Evolutionary conservation across 2,797 vertebrate species (phyloP).

Genomic region (Danionella dracula): DNA sequence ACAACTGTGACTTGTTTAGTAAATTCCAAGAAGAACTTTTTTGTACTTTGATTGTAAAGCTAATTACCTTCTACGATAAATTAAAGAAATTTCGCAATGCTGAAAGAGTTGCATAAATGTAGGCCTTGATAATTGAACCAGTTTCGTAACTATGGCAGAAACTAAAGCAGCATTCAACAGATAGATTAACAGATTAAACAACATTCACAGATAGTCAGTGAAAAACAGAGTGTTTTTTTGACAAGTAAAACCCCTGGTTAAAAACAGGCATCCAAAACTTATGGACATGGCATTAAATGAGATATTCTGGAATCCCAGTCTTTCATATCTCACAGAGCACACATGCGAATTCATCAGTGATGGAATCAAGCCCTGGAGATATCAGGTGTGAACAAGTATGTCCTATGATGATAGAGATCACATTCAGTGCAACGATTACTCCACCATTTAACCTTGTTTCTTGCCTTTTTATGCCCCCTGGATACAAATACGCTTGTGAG

Average conservation of each 20-base stretch:
- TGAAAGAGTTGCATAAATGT: conserved; percentile 31
- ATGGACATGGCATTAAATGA: neutral
- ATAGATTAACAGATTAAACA: too few relatives aligned
- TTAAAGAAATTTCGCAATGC: conserved; percentile 15
- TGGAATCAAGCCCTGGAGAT: conserved; percentile 30
- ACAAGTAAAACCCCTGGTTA: neutral
- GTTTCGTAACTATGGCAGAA: conserved; percentile 43
- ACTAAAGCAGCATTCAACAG: too few relatives aligned
- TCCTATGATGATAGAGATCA: conserved; percentile 21
- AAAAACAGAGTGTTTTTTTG: too few relatives aligned
- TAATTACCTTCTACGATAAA: conserved; percentile 8
- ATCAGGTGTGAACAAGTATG: conserved; percentile 36
- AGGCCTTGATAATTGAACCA: neutral
- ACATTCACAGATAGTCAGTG: too few relatives aligned
- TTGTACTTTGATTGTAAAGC: conserved; percentile 4
- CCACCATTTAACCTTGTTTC: conserved; percentile 16
- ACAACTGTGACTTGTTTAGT: conserved; percentile 19
- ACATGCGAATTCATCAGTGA: conserved; percentile 26
- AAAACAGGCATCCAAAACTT: neutral
- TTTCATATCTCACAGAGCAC: conserved; percentile 39
- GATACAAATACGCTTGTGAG: conserved; percentile 30
- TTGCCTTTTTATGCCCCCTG: conserved; percentile 15
- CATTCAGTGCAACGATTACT: neutral
- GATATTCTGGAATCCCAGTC: conserved; percentile 34
- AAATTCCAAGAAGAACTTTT: conserved; percentile 30